A percentile compares a stretch with the other conserved stretches of the same genome.
Evolutionary conservation across 2,113 vertebrate genomes (phyloP).

Genomic region (Calidris pygmaea): DNA sequence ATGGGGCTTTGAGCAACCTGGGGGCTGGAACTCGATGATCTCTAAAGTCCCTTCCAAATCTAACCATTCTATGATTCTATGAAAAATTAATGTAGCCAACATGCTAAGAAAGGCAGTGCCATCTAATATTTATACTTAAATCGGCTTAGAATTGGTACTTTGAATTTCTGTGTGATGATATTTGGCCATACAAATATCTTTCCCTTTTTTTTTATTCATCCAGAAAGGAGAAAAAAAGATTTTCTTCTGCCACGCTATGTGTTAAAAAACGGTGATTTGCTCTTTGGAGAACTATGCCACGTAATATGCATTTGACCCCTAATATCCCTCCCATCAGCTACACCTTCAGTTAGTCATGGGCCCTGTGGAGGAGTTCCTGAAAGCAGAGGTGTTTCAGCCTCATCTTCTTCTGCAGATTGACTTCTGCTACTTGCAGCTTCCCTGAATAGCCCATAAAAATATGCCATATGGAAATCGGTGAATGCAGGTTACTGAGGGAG

Average conservation of each 20-base stretch:
- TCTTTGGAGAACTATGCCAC: background rate
- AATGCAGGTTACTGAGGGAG: background rate
- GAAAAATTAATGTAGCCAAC: background rate
- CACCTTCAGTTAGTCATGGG: background rate
- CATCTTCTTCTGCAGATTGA: background rate
- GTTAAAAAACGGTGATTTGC: background rate
- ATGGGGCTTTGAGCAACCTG: no score
- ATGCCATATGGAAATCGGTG: background rate
- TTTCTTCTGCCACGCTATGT: background rate
- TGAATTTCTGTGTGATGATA: background rate
- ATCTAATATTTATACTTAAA: background rate
- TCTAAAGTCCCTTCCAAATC: no score
- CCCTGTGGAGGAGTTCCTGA: background rate
- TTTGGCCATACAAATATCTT: background rate
- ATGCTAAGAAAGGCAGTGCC: background rate
- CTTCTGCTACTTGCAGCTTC: background rate
- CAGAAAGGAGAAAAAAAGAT: background rate
- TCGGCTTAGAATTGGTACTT: background rate
- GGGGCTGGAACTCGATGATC: no score
- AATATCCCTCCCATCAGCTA: background rate
- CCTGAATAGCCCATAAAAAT: background rate
- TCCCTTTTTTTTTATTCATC: background rate
- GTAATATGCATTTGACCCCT: background rate
- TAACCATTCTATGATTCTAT: no score
- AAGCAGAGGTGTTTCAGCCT: background rate